These are phyloP conservation scores for Kuschelorhynchus macadamiae DNA, from an alignment of 2,888 invertebrate species.

Conservation along the genomic window DNA sequence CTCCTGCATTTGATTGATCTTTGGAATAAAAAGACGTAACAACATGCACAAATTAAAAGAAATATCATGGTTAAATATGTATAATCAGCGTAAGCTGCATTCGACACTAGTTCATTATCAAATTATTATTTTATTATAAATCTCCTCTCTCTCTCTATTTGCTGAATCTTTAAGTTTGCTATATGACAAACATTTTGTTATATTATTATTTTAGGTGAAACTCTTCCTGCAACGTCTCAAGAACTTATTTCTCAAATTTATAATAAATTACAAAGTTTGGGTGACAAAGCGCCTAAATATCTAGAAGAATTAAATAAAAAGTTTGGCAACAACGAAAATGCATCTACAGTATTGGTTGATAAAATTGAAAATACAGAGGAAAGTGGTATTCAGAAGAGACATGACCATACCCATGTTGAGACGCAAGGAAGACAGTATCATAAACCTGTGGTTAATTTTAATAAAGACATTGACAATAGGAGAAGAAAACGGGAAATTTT, in stretches of 20 bases:
- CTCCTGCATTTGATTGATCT: too few relatives aligned
- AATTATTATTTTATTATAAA: too few relatives aligned
- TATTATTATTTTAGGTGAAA: too few relatives aligned
- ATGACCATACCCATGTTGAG: conserved; percentile 49
- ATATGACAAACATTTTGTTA: too few relatives aligned
- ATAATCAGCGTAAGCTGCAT: too few relatives aligned
- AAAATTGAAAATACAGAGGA: background rate
- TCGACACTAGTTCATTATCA: too few relatives aligned
- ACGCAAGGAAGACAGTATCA: conserved; percentile 62
- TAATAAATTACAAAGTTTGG: conserved; percentile 72
- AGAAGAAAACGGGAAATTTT: conserved; percentile 68
- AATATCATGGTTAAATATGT: too few relatives aligned
- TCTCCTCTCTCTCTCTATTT: too few relatives aligned
- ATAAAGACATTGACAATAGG: conserved; percentile 61
- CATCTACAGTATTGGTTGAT: background rate
- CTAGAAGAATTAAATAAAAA: conserved; percentile 72
- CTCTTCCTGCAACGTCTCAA: conserved; percentile 65
- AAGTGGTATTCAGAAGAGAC: conserved; percentile 11
- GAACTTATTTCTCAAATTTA: conserved; percentile 76
- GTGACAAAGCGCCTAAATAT: conserved; percentile 73
- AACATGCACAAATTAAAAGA: too few relatives aligned
- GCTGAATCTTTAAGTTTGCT: too few relatives aligned
- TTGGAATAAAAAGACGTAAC: too few relatives aligned
- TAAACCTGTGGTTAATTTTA: conserved; percentile 61
- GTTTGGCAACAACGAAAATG: conserved; percentile 50